These are phyloP conservation scores for Accipiter cooperii DNA, from an alignment of 2,113 vertebrate genomes.

Conservation along the genomic window DNA sequence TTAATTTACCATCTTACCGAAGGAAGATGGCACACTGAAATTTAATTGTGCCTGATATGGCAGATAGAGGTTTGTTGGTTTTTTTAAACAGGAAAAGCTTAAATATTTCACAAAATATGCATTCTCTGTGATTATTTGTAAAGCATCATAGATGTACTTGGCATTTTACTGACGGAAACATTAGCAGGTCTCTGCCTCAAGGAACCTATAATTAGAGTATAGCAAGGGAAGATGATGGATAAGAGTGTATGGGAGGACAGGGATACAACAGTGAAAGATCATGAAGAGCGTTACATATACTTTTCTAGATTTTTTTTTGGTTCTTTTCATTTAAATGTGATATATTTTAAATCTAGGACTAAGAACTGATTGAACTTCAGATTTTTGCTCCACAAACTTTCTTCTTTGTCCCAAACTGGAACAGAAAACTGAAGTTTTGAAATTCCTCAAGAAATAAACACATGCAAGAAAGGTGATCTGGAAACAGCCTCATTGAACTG, in stretches of 20 bases:
- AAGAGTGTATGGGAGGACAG: constrained; percentile 25
- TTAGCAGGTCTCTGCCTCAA: constrained; percentile 8
- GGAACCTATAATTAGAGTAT: not conserved
- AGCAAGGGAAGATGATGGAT: not conserved
- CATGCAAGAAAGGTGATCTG: not conserved
- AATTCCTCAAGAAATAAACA: not conserved
- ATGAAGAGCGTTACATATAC: not conserved
- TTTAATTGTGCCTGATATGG: not conserved
- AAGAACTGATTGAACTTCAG: not conserved
- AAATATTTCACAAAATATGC: not conserved
- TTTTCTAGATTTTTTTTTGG: not conserved
- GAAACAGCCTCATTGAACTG: not conserved
- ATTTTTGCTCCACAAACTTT: not conserved
- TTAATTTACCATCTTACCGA: not conserved
- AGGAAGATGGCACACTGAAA: not conserved
- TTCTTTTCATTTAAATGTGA: not conserved
- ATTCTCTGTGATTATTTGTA: not conserved
- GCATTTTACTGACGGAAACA: not conserved
- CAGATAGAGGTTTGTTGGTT: not conserved
- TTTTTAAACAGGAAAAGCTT: not conserved
- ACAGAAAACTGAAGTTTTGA: not conserved
- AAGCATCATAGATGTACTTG: not conserved
- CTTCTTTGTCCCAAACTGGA: not conserved
- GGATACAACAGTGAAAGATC: not conserved
- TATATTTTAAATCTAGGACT: not conserved